Base-by-base conservation (phyloP, 1,140 invertebrate species). In the Drosophila tsacasi region DNA sequence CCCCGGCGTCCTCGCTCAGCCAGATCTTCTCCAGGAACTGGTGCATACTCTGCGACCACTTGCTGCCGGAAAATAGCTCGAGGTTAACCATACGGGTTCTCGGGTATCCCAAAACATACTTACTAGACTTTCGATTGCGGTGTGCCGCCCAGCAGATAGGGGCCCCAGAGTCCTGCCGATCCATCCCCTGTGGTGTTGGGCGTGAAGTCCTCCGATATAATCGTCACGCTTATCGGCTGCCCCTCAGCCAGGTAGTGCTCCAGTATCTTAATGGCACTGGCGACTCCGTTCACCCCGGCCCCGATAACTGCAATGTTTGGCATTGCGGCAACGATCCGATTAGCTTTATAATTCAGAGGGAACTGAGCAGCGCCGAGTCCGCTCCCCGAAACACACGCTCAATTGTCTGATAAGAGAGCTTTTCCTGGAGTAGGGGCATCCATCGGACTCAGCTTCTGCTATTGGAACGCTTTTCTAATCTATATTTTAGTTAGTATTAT, bases 151-250 rank as follows among this genome's bases (percentile, higher is more conserved):
- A 95, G 85, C 5, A 96, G 82, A 91, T 95, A 97, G 4, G 96
- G 96, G 10, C 93, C 93, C 96, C 96, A 97, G 1, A 97, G 91
- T 2, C 97, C 97, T 0, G 96, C 96, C 25, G 96, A 96, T 0
- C 96, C 95, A 93, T 97, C 96, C 2, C 96, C 96, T 0, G 96
- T 97, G 5, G 96, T 97, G 21, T 96, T 92, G 0, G 96, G 97
- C 23, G 95, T 94, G 60, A 96, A 95, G 25, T 94, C 92, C 7
- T 96, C 94, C 0, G 96, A 93, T 61, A 96, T 94, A 40, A 97
- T 89, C 1, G 94, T 95, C 1, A 97, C 95, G 63, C 94, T 57
- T 10, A 78, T 71, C 9, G 72, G 61, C 27, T 42, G 52, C 8
- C 39, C 55, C 35, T 74, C 59, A 8, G 50, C 59, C 17, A 75